These are phyloP conservation scores for Caenorhabditis sp. DNA, from an alignment of 2,888 invertebrate species.

Conservation along the genomic window DNA sequence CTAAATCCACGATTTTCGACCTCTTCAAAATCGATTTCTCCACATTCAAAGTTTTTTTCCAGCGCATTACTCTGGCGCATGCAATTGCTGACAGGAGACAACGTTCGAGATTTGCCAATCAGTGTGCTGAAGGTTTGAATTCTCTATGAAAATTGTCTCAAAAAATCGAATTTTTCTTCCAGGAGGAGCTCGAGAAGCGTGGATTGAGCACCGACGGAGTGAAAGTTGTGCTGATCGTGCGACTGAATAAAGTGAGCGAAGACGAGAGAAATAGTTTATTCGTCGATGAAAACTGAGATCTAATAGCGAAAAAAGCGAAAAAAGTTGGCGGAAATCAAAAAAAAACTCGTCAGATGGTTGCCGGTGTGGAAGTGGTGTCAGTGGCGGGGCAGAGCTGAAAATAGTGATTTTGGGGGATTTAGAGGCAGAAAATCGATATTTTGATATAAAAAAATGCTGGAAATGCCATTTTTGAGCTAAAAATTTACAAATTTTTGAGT, in stretches of 20 bases:
- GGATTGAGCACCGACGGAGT: slow-evolving; percentile 91
- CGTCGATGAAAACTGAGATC: neutral
- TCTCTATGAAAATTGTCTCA: neutral
- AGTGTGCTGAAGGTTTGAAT: slow-evolving; percentile 41
- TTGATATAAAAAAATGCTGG: too few species aligned
- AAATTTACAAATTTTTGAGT: too few species aligned
- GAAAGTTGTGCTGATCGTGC: slow-evolving; percentile 90
- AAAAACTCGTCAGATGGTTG: slow-evolving; percentile 3
- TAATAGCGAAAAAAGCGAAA: slow-evolving; percentile 14
- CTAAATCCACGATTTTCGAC: neutral
- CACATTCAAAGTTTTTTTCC: too few species aligned
- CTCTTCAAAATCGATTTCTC: neutral
- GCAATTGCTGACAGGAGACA: neutral
- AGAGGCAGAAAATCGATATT: neutral
- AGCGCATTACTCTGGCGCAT: neutral
- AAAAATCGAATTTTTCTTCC: slow-evolving; percentile 18
- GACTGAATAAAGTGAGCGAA: slow-evolving; percentile 88
- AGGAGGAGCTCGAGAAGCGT: slow-evolving; percentile 89
- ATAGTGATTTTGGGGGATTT: neutral
- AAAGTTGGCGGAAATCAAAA: slow-evolving; percentile 13
- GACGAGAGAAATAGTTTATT: slow-evolving; percentile 7
- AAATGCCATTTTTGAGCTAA: neutral
- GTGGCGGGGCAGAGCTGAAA: slow-evolving; percentile 61
- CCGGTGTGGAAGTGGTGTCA: slow-evolving; percentile 11
- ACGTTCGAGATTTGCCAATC: slow-evolving; percentile 9